Conservation (phyloP, 2,113 vertebrate genomes). For the Stigmatopora argus region DNA sequence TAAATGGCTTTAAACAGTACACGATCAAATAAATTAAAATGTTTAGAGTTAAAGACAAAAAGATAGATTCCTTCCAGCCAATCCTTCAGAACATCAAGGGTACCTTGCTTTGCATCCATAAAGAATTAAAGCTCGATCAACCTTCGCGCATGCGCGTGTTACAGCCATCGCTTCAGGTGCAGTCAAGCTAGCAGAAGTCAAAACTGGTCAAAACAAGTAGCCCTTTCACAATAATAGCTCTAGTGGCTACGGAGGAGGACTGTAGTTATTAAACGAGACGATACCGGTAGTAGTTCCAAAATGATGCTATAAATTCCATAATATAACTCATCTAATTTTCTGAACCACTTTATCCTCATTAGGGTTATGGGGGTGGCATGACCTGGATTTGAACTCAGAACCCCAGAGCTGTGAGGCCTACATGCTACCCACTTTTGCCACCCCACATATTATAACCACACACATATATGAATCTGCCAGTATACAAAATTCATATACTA, state of each 20-base stretch:
- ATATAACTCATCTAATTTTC: too few species aligned
- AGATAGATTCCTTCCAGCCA: conserved; percentile 3
- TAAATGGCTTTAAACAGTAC: conserved; percentile 1
- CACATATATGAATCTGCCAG: too few species aligned
- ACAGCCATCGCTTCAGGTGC: background rate
- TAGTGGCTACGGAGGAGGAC: too few species aligned
- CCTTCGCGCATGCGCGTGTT: conserved; percentile 42
- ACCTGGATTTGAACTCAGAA: too few species aligned
- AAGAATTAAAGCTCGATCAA: conserved; percentile 30
- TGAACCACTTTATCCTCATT: too few species aligned
- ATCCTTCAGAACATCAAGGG: conserved; percentile 2
- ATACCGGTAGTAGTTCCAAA: background rate
- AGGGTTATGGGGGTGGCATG: too few species aligned
- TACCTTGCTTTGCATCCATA: conserved; percentile 7
- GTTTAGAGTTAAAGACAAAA: background rate
- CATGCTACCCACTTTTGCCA: too few species aligned
- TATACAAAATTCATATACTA: background rate
- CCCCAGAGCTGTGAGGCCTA: too few species aligned
- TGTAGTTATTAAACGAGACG: background rate
- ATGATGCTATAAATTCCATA: too few species aligned
- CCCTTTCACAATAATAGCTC: conserved; percentile 20
- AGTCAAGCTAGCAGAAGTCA: background rate
- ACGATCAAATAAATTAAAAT: background rate
- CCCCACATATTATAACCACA: too few species aligned
- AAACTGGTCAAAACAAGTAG: background rate